Evolutionary conservation across 2,113 vertebrate genomes (phyloP).

Genomic region (Albula glossodonta): DNA sequence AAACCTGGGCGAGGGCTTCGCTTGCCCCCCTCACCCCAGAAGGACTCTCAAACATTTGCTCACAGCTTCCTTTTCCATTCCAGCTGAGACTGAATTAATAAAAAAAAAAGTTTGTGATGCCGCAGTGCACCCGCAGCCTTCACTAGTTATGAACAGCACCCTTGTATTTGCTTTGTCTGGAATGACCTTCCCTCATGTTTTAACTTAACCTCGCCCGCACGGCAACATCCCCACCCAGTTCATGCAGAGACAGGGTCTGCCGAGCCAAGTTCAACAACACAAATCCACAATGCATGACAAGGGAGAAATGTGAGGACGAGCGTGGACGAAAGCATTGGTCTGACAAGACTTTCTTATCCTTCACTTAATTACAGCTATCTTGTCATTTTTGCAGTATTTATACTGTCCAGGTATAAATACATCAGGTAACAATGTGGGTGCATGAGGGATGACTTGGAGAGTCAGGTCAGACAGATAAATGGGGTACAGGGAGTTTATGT

Average conservation of each 20-base stretch:
- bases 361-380: background rate
- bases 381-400: background rate
- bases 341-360: background rate
- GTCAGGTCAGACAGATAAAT: background rate
- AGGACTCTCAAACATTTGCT: background rate
- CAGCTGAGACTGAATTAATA: background rate
- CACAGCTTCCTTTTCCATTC: background rate
- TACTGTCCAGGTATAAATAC: background rate
- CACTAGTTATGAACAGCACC: background rate
- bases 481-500: background rate
- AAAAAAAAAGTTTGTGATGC: background rate
- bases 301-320: background rate
- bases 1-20: background rate
- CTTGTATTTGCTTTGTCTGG: background rate
- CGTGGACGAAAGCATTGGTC: background rate
- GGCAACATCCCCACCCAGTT: background rate
- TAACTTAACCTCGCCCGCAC: background rate
- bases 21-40: background rate
- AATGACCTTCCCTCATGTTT: background rate
- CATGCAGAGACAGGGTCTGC: background rate
- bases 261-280: background rate
- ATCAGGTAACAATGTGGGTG: background rate
- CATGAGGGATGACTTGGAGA: background rate
- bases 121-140: background rate
- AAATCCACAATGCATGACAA: background rate